These are phyloP conservation scores for Redunca redunca DNA, from an alignment of 2,113 vertebrate species.

Conservation along the genomic window DNA sequence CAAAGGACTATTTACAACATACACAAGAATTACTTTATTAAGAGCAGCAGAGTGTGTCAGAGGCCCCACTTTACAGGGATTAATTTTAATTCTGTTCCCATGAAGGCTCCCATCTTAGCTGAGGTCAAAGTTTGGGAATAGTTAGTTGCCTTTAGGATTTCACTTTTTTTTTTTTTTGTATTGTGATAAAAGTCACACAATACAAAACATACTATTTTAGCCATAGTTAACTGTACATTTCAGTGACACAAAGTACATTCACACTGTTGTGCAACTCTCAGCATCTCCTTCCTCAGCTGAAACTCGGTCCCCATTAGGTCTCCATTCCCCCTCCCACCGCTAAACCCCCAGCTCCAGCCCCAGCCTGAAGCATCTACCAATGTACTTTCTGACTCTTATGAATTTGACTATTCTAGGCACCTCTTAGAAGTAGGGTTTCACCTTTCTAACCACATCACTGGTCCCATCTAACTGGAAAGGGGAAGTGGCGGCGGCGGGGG, in stretches of 20 bases:
- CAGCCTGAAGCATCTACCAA: not conserved
- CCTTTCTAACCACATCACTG: not conserved
- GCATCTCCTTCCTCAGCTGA: not conserved
- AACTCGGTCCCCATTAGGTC: not conserved
- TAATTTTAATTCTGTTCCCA: not conserved
- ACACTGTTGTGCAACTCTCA: not conserved
- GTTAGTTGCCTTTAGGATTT: not conserved
- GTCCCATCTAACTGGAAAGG: not conserved
- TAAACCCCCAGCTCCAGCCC: not conserved
- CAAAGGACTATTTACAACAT: not conserved
- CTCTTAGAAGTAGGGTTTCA: not conserved
- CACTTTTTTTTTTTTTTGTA: not conserved
- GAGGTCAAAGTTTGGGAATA: not conserved
- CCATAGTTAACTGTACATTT: not conserved
- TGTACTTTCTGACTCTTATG: not conserved
- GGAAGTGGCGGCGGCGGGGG: too few species aligned
- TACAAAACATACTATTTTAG: not conserved
- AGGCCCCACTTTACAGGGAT: not conserved
- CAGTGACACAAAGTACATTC: not conserved
- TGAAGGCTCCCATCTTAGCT: not conserved
- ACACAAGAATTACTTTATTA: not conserved
- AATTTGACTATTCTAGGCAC: not conserved
- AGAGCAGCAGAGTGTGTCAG: not conserved
- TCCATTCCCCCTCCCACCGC: not conserved
- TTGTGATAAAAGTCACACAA: not conserved